Conservation (phyloP, 2,113 vertebrate genomes). For the Rhegmatorhina hoffmannsi region DNA sequence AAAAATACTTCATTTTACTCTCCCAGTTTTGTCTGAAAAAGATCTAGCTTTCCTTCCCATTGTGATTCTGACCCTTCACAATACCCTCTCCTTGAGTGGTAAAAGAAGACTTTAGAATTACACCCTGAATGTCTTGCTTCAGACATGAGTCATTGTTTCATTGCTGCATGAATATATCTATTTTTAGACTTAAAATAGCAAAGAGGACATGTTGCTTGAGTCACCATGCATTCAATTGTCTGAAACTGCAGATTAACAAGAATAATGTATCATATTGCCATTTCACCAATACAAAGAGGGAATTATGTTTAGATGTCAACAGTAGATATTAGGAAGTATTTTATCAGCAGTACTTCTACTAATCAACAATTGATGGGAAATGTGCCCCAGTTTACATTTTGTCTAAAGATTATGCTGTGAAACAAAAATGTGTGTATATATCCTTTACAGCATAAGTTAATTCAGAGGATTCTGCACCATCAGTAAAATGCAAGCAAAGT, state of each 20-base stretch:
- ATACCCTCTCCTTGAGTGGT: background rate
- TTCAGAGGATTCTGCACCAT: background rate
- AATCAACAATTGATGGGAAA: background rate
- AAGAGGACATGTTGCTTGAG: background rate
- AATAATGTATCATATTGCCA: background rate
- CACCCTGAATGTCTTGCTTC: background rate
- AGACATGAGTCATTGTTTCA: conserved; percentile 10
- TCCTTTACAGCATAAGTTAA: background rate
- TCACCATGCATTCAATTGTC: background rate
- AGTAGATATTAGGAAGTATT: background rate
- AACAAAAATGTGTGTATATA: background rate
- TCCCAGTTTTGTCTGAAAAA: background rate
- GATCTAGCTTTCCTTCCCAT: rapidly evolving
- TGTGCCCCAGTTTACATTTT: background rate
- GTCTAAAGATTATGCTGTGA: background rate
- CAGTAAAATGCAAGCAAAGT: background rate
- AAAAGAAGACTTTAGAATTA: background rate
- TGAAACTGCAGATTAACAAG: background rate
- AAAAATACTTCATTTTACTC: background rate
- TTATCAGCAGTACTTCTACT: background rate
- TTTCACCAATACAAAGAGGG: background rate
- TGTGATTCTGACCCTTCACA: background rate
- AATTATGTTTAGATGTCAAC: background rate
- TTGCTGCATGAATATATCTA: background rate
- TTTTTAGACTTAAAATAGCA: background rate